These are phyloP conservation scores for Tipula confusa DNA, from an alignment of 2,888 invertebrate species.

Conservation along the genomic window DNA sequence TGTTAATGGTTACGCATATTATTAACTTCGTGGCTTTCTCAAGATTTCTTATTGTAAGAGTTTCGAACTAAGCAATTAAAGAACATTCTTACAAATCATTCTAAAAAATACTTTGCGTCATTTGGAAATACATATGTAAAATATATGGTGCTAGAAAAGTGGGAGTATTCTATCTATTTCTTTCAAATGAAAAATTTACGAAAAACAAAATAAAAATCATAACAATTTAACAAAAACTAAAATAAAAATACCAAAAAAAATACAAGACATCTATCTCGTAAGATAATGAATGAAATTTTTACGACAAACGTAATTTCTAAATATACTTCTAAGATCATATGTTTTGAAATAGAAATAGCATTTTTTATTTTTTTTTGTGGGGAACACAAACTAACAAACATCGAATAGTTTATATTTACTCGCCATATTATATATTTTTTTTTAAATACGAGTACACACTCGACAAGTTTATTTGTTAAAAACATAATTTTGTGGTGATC, in stretches of 20 bases:
- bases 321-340: neutral
- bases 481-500: neutral
- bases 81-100: neutral
- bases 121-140: neutral
- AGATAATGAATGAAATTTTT: neutral
- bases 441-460: neutral
- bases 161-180: neutral
- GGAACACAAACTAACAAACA: neutral
- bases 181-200: neutral
- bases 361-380: neutral
- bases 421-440: neutral
- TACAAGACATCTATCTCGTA: neutral
- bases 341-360: neutral
- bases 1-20: no score
- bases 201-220: neutral
- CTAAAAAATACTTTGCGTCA: neutral
- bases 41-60: no score
- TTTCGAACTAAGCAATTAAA: no score
- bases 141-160: neutral
- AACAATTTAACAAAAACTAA: neutral
- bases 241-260: neutral
- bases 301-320: neutral
- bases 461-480: neutral
- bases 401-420: no score
- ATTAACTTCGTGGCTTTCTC: no score